Base-by-base conservation (phyloP, 2,113 vertebrate species). In the Cynoglossus semilaevis region DNA sequence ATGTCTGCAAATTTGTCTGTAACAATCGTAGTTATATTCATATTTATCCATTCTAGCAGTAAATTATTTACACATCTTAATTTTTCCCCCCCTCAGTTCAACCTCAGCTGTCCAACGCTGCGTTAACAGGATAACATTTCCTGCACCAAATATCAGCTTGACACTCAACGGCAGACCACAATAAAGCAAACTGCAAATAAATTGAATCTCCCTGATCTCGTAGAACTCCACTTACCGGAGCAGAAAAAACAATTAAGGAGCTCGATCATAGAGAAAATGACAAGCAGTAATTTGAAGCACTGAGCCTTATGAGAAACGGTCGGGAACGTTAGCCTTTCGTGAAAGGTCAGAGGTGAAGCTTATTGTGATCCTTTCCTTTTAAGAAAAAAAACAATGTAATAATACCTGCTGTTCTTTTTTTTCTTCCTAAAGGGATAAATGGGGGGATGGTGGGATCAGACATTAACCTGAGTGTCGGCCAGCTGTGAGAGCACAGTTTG, bases 401-500 rank as follows among this genome's bases (percentile, higher is more conserved):
- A 60, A 48, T 68, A 44, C 1, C 66, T 35, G 15, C 52, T 47
- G 51, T 56, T 59, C 36, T 60, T 29, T 47, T 17, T 48, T 70
- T 47, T 54, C 17, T 3, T 41, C 73, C 58, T 19, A 17, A 14
- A 63, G 10, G 10, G 64, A 38, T 35, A 29, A 29, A 29, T 29
- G 22, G 22, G 22, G 36, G 15, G 4, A 48, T 60, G 34, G 58
- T 47, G 14, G 59, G 58, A 66, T 78, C 45, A 29, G 63, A 42
- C 73, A 70, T 70, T 1, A 72, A 76, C 66, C 62, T 16, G 59
- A 15, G 18, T 49, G 41, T 60, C 50, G 69, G 59, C 42, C 65
- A 63, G 63, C 59, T 51, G 43, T n/a, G 45, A 65, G 52, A 13
- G 57, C 63, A 58, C 43, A 14, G 58, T 70, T 36, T 57, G 67